Percentiles rank a stretch among this genome's conserved stretches.
Conservation (phyloP, 2,113 vertebrate species). For the Alethe castanea region DNA sequence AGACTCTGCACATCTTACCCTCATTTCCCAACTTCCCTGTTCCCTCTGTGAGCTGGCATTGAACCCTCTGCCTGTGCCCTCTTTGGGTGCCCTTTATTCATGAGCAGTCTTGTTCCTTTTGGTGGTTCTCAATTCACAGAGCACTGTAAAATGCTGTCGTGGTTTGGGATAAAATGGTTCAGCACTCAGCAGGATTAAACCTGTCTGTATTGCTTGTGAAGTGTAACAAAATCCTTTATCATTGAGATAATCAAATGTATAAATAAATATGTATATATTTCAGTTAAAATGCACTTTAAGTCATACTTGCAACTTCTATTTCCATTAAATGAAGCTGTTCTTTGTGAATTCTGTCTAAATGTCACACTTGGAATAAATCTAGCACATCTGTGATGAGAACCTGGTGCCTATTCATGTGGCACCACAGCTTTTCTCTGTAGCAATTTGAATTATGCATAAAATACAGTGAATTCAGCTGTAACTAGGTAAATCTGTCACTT, state of each 20-base stretch:
- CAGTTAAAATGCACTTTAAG: not conserved
- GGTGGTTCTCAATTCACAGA: not conserved
- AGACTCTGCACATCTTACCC: not conserved
- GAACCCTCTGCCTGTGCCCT: not conserved
- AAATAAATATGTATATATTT: not conserved
- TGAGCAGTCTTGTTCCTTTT: not conserved
- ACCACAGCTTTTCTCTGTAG: not conserved
- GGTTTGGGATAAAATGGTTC: not conserved
- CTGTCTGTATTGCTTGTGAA: not conserved
- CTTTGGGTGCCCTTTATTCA: not conserved
- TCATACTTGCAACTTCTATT: not conserved
- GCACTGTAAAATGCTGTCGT: not conserved
- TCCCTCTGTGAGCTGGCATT: not conserved
- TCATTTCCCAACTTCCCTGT: not conserved
- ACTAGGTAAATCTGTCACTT: slow-evolving; percentile 24
- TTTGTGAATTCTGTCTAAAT: not conserved
- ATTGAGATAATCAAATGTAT: not conserved
- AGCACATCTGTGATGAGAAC: not conserved
- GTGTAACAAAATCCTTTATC: not conserved
- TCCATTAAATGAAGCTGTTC: not conserved
- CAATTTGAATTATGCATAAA: not conserved
- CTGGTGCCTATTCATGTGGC: not conserved
- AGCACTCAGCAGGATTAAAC: not conserved
- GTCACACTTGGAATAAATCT: not conserved
- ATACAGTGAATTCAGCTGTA: slow-evolving; percentile 8